phyloP scores from a whole-genome alignment of 2,113 vertebrate species.

The Accipiter virgatus region DNA sequence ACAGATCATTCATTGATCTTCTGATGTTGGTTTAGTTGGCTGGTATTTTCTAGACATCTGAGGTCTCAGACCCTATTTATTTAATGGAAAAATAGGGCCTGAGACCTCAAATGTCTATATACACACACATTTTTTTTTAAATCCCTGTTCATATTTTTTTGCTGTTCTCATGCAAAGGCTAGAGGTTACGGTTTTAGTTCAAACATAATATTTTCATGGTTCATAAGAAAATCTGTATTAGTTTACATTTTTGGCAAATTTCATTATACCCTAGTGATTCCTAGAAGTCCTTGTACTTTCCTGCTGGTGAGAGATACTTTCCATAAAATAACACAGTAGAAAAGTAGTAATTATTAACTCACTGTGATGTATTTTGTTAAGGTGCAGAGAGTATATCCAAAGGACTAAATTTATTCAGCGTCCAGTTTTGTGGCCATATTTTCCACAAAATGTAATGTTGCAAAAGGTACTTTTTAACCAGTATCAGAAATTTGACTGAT shows the following conservation, averaged over 20 bases:
- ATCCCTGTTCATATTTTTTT: conserved; percentile 43
- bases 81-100: conserved; percentile 21
- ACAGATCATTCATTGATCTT: conserved; percentile 52
- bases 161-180: conserved; percentile 64
- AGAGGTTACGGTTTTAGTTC: conserved; percentile 70
- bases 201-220: conserved; percentile 75
- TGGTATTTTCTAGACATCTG: conserved; percentile 22
- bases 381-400: conserved; percentile 5
- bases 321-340: conserved; percentile 67
- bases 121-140: not conserved
- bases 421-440: not conserved
- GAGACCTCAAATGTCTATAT: conserved; percentile 66
- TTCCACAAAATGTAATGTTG: not conserved
- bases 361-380: conserved; percentile 60
- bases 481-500: not conserved
- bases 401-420: not conserved
- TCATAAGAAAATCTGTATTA: conserved; percentile 78
- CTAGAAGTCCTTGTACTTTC: conserved; percentile 70
- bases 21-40: conserved; percentile 40
- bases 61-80: not conserved
- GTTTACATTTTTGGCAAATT: conserved; percentile 78
- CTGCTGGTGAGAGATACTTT: conserved; percentile 72
- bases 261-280: conserved; percentile 70
- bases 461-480: not conserved
- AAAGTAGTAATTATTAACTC: conserved; percentile 72